Conservation (phyloP, 2,113 vertebrate species). For the Baryphthengus martii region DNA sequence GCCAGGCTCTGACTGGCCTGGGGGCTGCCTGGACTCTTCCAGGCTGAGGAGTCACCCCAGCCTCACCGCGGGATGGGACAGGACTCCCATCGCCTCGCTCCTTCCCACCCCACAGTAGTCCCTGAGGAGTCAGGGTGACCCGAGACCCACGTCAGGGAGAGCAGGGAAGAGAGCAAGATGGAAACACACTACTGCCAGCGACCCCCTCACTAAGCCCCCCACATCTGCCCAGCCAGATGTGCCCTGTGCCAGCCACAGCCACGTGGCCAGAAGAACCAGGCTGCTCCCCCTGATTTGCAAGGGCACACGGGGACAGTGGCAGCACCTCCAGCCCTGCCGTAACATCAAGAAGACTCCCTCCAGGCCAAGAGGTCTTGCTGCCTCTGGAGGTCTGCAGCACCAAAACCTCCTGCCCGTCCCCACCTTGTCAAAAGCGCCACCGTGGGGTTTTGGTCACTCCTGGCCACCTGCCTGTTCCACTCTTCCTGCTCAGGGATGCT, state of each 20-base stretch:
- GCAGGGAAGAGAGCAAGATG: not conserved
- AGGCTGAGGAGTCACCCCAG: not conserved
- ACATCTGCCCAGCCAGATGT: conserved; percentile 36
- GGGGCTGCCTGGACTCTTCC: not conserved
- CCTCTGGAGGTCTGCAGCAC: not conserved
- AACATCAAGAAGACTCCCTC: not conserved
- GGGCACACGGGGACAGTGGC: not conserved
- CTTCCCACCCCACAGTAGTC: not conserved
- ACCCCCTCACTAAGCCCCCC: not conserved
- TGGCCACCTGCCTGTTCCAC: rapidly evolving
- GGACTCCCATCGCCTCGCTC: not conserved
- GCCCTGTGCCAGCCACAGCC: rapidly evolving
- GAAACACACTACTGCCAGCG: not conserved
- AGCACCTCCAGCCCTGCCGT: not conserved
- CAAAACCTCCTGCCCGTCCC: not conserved
- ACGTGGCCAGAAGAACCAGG: not conserved
- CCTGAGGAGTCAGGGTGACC: rapidly evolving
- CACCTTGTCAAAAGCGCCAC: rapidly evolving
- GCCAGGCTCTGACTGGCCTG: rapidly evolving
- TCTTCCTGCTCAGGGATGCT: not conserved
- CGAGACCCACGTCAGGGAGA: rapidly evolving
- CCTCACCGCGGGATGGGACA: rapidly evolving
- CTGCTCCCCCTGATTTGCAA: rapidly evolving
- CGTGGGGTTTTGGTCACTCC: rapidly evolving
- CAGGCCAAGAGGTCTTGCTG: rapidly evolving